Percentiles rank a stretch among this genome's conserved stretches.
These are phyloP conservation scores for Blastomussa wellsi DNA, from an alignment of 92 coral and sea anemone species.

Conservation along the genomic window DNA sequence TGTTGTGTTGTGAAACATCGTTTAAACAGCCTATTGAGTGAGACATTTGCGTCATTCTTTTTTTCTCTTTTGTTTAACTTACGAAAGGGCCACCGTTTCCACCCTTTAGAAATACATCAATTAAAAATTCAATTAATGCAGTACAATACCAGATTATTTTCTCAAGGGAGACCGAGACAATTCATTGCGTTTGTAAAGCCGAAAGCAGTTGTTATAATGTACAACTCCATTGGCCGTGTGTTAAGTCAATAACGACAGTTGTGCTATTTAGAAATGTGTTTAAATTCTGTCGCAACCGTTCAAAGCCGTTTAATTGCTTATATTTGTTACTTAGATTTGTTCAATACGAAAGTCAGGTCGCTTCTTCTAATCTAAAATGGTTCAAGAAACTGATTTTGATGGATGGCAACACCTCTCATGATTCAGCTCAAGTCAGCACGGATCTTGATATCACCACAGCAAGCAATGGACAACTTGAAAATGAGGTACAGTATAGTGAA, in stretches of 20 bases:
- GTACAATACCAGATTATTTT: conserved; percentile 13
- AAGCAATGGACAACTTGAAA: conserved; percentile 17
- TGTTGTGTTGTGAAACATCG: conserved; percentile 14
- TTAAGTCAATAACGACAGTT: not conserved
- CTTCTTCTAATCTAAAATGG: not conserved
- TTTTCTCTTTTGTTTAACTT: conserved; percentile 10
- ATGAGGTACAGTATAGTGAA: conserved; percentile 6
- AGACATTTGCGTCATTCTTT: not conserved
- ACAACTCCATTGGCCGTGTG: not conserved
- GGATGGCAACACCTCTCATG: not conserved
- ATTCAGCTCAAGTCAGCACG: not conserved
- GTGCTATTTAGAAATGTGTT: not conserved
- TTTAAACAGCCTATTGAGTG: conserved; percentile 2
- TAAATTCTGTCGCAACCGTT: not conserved
- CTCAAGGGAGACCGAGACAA: not conserved
- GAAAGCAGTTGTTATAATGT: not conserved
- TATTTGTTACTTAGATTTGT: too few relatives aligned
- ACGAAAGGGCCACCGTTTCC: not conserved
- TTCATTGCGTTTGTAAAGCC: not conserved
- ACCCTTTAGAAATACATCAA: not conserved
- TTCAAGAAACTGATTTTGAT: conserved; percentile 1
- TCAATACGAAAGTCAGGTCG: not conserved
- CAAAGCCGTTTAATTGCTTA: not conserved
- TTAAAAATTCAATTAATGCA: conserved; percentile 6
- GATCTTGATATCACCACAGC: not conserved